Base-by-base conservation (phyloP, 2,797 vertebrate species). In the Danio albolineatus region DNA sequence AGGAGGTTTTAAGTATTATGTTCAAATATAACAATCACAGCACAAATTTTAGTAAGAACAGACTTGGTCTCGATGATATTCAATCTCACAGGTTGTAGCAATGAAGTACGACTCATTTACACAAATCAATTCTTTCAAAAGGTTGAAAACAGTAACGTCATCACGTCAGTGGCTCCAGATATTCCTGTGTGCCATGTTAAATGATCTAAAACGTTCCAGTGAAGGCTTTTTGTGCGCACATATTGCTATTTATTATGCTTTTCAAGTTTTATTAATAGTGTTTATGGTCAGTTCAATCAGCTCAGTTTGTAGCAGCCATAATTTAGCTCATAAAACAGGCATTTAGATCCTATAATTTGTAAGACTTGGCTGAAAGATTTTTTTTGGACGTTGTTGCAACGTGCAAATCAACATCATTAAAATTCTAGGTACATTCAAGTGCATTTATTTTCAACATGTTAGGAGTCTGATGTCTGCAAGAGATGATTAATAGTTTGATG, bases 1-100 rank as follows among this genome's bases (percentile, higher is more conserved):
- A 46, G 21, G 38, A 39, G 57, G 43, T 59, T 83, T 21, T 83
- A 84, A 86, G 28, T 78, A 39, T 75, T 17, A n/a, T 54, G 73
- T 80, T 65, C 41, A 61, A 17, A 57, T 48, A 44, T 78, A 78
- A 60, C 60, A 72, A 59, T 65, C 65, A 76, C 69, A 66, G 62
- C 56, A 79, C 5, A 56, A 16, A 39, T 61, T 61, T 79, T 48
- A 48, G 1, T 60, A 17, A 41, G 41, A 59, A 46, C 71, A 36
- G 19, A 60, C 71, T 17, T 41, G 67, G 54, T 46, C 41, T 73
- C 7, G n/a, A 41, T 73, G 17, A 28, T 8, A 41, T 21, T 57
- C 8, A 59, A 10, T 28, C 54, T 59, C 19, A 41, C 53, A 60
- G 43, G 17, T 44, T 41, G 67, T 39, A 38, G 21, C 10, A 4